These are phyloP conservation scores for Rattus norvegicus DNA, from an alignment of 2,113 vertebrate species.

Conservation along the genomic window DNA sequence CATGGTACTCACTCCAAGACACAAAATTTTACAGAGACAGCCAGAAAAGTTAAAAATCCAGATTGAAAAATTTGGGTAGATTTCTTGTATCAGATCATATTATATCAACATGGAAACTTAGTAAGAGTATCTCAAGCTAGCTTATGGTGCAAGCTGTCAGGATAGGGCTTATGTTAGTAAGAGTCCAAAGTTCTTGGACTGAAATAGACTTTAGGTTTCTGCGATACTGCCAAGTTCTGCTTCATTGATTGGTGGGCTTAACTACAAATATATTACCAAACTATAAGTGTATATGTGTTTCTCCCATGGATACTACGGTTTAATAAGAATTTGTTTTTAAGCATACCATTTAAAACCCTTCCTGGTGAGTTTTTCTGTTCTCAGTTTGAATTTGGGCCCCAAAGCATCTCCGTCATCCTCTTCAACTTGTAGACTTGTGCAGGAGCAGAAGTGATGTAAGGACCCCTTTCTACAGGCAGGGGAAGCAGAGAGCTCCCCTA, in stretches of 20 bases:
- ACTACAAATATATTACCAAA: constrained; percentile 3
- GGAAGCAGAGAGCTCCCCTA: background rate
- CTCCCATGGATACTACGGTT: background rate
- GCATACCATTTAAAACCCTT: background rate
- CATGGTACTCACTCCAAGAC: background rate
- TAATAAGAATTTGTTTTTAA: background rate
- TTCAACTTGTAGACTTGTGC: background rate
- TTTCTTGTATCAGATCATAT: constrained; percentile 8
- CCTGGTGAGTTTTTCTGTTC: background rate
- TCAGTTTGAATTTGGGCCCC: constrained; percentile 17
- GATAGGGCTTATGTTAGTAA: background rate
- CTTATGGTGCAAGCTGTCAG: background rate
- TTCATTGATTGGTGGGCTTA: background rate
- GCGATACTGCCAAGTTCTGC: background rate
- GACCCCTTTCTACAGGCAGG: background rate
- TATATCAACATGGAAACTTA: constrained; percentile 19
- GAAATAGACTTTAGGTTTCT: background rate
- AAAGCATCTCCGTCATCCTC: background rate
- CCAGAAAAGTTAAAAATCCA: constrained; percentile 29
- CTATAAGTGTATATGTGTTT: background rate
- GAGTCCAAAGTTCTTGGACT: background rate
- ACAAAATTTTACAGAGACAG: background rate
- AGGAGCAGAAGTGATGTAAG: background rate
- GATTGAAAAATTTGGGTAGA: background rate
- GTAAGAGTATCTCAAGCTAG: background rate